phyloP scores from a whole-genome alignment of 2,113 vertebrate species.

The Todiramphus saurophagus region DNA sequence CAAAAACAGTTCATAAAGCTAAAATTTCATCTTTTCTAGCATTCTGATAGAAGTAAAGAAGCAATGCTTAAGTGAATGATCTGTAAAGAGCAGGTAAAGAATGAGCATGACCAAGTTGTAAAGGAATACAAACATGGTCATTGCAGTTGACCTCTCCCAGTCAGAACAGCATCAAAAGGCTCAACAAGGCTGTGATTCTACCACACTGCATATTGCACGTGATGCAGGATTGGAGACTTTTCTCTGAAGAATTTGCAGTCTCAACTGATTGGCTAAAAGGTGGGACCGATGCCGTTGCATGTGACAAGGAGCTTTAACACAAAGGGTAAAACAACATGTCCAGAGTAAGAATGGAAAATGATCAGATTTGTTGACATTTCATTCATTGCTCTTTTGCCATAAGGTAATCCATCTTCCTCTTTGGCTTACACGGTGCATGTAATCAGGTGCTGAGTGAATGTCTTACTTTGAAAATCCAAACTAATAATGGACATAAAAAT shows the following conservation, averaged over 20 bases:
- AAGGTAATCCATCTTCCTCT: background rate
- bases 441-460: background rate
- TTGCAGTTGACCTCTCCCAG: background rate
- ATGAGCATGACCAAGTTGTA: background rate
- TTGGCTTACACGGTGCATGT: background rate
- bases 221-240: background rate
- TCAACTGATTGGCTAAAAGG: background rate
- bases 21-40: background rate
- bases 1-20: background rate
- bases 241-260: background rate
- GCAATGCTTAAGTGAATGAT: background rate
- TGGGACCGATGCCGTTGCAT: background rate
- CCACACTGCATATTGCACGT: accelerated
- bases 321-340: background rate
- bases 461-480: conserved; percentile 12
- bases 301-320: background rate
- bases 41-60: background rate
- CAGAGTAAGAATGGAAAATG: background rate
- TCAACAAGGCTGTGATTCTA: background rate
- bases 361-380: background rate
- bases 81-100: background rate
- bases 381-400: background rate
- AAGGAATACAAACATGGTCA: background rate
- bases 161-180: background rate
- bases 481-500: conserved; percentile 44